phyloP scores from a whole-genome alignment of 2,888 invertebrate genomes.

The Herminia tarsipennalis region DNA sequence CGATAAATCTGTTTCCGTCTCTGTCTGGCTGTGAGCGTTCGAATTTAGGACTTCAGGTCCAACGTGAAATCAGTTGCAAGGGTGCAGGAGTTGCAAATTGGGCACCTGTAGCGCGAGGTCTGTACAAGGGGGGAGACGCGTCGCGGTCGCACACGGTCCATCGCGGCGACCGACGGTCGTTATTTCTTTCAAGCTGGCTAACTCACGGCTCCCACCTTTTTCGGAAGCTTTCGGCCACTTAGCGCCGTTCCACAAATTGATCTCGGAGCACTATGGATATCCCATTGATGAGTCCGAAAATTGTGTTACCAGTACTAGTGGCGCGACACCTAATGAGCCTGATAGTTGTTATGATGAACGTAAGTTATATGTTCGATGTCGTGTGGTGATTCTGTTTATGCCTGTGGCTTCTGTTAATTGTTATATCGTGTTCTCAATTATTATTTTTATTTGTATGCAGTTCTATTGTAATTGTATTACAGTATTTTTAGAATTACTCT shows the following conservation, averaged over 20 bases:
- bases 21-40: not conserved
- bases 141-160: not conserved
- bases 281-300: too few relatives aligned
- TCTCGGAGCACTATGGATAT: not conserved
- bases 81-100: not conserved
- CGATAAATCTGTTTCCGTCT: not conserved
- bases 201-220: slow-evolving; percentile 8
- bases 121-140: not conserved
- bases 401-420: too few relatives aligned
- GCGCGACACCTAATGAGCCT: too few relatives aligned
- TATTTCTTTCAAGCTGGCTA: slow-evolving; percentile 4
- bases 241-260: not conserved
- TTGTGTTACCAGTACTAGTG: too few relatives aligned
- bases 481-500: too few relatives aligned
- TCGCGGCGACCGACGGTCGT: too few relatives aligned
- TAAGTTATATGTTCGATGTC: too few relatives aligned
- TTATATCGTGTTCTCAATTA: too few relatives aligned
- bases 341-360: too few relatives aligned
- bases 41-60: not conserved
- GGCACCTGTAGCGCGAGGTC: slow-evolving; percentile 7
- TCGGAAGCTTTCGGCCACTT: slow-evolving; percentile 5
- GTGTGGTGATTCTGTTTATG: too few relatives aligned
- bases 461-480: too few relatives aligned
- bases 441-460: too few relatives aligned
- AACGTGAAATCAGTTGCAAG: not conserved